Conservation (phyloP, 2,113 vertebrate genomes). For the Callionymus lyra region DNA sequence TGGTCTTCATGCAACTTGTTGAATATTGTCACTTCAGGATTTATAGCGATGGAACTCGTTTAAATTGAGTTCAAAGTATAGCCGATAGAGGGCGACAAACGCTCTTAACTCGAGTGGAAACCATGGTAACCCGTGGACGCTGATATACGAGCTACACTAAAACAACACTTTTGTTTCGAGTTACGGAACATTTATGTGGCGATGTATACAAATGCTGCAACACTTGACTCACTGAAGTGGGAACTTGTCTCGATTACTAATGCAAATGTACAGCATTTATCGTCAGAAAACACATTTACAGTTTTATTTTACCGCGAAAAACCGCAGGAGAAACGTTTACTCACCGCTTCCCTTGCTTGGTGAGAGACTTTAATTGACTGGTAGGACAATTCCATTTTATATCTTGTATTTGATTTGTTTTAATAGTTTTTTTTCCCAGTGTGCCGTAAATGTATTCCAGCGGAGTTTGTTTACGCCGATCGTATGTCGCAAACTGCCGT, state of each 20-base stretch:
- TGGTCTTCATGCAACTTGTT: too few relatives aligned
- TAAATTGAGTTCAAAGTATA: neutral
- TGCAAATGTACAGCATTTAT: neutral
- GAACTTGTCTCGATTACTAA: neutral
- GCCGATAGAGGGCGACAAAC: slow-evolving; percentile 44
- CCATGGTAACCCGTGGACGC: slow-evolving; percentile 47
- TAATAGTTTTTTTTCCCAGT: too few relatives aligned
- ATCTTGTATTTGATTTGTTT: too few relatives aligned
- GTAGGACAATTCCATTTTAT: slow-evolving; percentile 71
- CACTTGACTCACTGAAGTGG: neutral
- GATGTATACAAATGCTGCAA: too few relatives aligned
- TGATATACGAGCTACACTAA: neutral
- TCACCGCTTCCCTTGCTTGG: slow-evolving; percentile 74
- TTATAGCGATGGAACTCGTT: neutral
- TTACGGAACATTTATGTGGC: neutral
- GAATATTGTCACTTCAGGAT: too few relatives aligned
- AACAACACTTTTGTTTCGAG: slow-evolving; percentile 6
- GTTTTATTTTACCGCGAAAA: too few relatives aligned
- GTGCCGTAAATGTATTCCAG: too few relatives aligned
- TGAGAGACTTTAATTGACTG: slow-evolving; percentile 63
- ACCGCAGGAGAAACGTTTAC: slow-evolving; percentile 11
- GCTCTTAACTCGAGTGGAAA: slow-evolving; percentile 1
- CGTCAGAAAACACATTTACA: too few relatives aligned
- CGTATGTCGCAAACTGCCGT: too few relatives aligned
- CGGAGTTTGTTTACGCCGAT: too few relatives aligned